Conservation (phyloP, 2,113 vertebrate genomes). For the Bucco capensis region DNA sequence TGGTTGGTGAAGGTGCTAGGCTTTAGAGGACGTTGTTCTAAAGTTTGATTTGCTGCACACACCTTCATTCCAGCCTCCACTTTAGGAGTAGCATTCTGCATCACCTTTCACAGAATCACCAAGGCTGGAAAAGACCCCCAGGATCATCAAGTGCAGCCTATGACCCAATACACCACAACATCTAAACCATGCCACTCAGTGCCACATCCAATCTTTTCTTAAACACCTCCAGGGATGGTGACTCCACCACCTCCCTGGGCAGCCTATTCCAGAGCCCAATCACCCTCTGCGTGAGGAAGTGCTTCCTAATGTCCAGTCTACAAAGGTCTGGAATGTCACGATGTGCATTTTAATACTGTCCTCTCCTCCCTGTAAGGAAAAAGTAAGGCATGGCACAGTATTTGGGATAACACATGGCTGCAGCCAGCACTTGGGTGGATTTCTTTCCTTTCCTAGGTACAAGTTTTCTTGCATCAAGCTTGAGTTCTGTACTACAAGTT, state of each 20-base stretch:
- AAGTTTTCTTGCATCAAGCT: neutral
- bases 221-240: too few relatives aligned
- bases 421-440: neutral
- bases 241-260: too few relatives aligned
- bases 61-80: neutral
- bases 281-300: too few relatives aligned
- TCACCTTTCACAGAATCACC: neutral
- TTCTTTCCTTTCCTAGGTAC: neutral
- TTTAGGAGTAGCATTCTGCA: neutral
- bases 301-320: too few relatives aligned
- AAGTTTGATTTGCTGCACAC: neutral
- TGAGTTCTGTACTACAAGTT: neutral
- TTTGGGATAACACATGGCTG: neutral
- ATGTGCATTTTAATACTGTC: neutral
- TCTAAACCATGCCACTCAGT: too few relatives aligned
- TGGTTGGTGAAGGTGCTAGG: neutral
- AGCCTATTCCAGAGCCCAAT: too few relatives aligned
- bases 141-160: too few relatives aligned
- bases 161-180: too few relatives aligned
- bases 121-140: too few relatives aligned
- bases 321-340: neutral
- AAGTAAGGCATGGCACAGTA: neutral
- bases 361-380: neutral
- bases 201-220: too few relatives aligned
- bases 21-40: neutral